These are phyloP conservation scores for Ephestia elutella DNA, from an alignment of 1,140 invertebrate genomes.

Conservation along the genomic window DNA sequence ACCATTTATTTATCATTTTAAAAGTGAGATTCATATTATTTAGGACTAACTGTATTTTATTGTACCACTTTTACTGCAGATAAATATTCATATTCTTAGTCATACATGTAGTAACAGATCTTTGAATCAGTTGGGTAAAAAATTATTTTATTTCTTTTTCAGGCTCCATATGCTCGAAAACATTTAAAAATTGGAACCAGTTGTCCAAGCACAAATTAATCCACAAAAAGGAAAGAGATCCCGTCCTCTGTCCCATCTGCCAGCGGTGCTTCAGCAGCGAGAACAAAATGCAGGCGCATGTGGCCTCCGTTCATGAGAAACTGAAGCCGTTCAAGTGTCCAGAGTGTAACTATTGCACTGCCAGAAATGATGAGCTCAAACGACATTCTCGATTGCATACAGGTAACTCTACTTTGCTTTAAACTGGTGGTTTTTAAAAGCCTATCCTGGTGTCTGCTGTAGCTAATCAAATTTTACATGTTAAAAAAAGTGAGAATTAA, in stretches of 20 bases:
- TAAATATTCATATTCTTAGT: conserved; percentile 75
- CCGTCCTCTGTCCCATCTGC: conserved; percentile 77
- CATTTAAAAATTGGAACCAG: conserved; percentile 85
- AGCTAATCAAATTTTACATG: no score
- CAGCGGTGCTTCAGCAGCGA: conserved; percentile 76
- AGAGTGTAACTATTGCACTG: conserved; percentile 81
- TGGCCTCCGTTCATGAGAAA: conserved; percentile 80
- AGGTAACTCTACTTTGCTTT: conserved; percentile 40
- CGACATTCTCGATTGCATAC: conserved; percentile 85
- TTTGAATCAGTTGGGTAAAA: no score
- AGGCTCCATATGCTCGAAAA: conserved; percentile 78
- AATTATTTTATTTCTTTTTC: conserved; percentile 14
- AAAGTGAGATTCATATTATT: no score
- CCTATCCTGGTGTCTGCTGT: no score
- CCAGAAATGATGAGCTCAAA: conserved; percentile 78
- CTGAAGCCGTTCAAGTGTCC: conserved; percentile 81
- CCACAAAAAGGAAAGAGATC: conserved; percentile 72
- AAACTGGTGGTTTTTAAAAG: background rate
- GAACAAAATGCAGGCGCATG: conserved; percentile 77
- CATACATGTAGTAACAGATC: conserved; percentile 56
- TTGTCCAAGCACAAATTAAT: conserved; percentile 78
- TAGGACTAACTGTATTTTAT: no score
- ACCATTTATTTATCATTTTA: no score
- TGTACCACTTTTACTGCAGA: no score
- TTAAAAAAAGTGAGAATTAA: no score